phyloP scores from a whole-genome alignment of 2,113 vertebrate genomes.

The Siniperca knerii region DNA sequence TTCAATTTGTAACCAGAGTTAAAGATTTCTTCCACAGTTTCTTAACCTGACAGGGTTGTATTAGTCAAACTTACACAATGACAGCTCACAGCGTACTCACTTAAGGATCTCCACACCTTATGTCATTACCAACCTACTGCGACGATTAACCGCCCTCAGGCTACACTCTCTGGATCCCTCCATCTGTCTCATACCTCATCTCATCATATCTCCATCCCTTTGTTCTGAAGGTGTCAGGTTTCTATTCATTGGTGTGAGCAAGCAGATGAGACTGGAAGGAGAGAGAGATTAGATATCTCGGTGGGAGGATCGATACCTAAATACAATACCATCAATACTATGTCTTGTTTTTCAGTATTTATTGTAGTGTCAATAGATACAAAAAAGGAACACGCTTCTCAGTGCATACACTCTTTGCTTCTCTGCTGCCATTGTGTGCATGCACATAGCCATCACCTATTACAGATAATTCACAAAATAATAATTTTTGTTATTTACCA shows the following conservation, averaged over 20 bases:
- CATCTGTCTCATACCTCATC: conserved; percentile 46
- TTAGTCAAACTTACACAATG: not conserved
- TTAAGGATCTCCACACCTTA: no score
- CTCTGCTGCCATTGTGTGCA: not conserved
- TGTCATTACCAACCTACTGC: conserved; percentile 14
- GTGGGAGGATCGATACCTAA: not conserved
- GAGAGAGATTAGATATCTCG: conserved; percentile 28
- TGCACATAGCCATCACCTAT: not conserved
- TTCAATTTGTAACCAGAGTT: no score
- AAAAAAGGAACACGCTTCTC: not conserved
- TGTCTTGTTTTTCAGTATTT: not conserved
- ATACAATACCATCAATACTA: not conserved
- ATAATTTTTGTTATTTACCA: not conserved
- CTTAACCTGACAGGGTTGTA: not conserved
- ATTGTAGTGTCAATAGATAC: not conserved
- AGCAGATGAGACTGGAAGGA: conserved; percentile 15
- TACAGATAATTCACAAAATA: not conserved
- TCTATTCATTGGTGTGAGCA: conserved; percentile 27
- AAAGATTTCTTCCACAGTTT: not conserved
- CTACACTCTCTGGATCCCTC: conserved; percentile 6
- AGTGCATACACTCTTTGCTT: not conserved
- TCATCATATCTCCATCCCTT: conserved; percentile 50
- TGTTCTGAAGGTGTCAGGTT: conserved; percentile 53
- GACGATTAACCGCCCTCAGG: conserved; percentile 34
- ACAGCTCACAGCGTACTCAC: not conserved